Evolutionary conservation across 2,797 vertebrate genomes (phyloP).

Genomic region (Mastacembelus armatus): DNA sequence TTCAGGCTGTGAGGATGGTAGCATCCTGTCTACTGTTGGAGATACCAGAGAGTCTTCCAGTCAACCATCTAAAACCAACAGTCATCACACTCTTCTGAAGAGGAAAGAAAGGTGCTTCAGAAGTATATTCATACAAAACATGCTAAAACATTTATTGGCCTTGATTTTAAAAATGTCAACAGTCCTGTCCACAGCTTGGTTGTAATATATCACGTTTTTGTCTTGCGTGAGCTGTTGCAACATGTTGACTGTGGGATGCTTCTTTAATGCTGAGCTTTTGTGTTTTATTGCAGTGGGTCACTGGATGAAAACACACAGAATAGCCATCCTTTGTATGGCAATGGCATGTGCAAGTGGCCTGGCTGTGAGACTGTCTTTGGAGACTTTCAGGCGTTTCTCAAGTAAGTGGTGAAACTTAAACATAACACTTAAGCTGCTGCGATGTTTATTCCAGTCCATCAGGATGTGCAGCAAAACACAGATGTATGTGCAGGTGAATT

Average conservation of each 20-base stretch:
- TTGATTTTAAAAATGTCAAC: neutral
- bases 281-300: conserved; percentile 80
- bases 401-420: conserved; percentile 86
- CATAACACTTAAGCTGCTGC: neutral
- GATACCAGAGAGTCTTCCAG: conserved; percentile 85
- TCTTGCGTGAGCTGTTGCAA: neutral
- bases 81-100: conserved; percentile 83
- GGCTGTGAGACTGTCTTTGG: conserved; percentile 97
- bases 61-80: conserved; percentile 90
- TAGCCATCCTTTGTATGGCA: conserved; percentile 94
- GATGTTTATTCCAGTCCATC: neutral
- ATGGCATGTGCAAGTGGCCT: conserved; percentile 98
- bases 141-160: neutral
- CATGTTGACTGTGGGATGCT: neutral
- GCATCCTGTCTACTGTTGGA: conserved; percentile 42
- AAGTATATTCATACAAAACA: neutral
- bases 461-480: neutral
- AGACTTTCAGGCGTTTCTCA: conserved; percentile 96
- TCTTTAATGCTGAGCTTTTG: conserved; percentile 1
- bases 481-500: neutral
- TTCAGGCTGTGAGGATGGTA: conserved; percentile 75
- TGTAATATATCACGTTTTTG: neutral
- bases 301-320: conserved; percentile 89
- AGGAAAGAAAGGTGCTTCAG: conserved; percentile 78
- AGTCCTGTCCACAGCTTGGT: neutral